Conservation (phyloP, 2,888 invertebrate genomes). For the Pollenia labialis region DNA sequence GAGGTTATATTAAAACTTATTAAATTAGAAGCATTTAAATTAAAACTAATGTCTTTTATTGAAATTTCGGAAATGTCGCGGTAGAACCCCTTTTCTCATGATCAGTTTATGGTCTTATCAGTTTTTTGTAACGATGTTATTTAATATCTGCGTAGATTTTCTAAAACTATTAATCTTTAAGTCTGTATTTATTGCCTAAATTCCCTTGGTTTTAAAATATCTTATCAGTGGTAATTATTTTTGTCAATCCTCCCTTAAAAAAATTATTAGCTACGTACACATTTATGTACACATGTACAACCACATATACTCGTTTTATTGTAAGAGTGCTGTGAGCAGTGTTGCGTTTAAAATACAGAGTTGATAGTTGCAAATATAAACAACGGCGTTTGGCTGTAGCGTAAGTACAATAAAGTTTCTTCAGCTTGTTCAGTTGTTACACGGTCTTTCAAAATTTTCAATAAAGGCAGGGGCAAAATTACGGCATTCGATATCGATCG, state of each 20-base stretch:
- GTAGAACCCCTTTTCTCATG: background rate
- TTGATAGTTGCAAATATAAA: background rate
- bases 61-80: too few species aligned
- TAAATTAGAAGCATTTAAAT: too few species aligned
- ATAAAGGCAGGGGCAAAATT: too few species aligned
- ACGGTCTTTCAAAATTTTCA: too few species aligned
- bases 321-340: background rate
- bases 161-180: background rate
- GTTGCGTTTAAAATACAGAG: conserved; percentile 20
- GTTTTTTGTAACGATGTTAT: background rate
- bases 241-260: conserved; percentile 51
- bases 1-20: too few species aligned
- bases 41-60: too few species aligned
- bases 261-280: conserved; percentile 16
- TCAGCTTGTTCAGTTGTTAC: too few species aligned
- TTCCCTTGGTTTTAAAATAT: conserved; percentile 2
- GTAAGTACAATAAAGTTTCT: too few species aligned
- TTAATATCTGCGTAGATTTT: background rate
- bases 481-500: too few species aligned
- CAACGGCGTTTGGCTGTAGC: background rate
- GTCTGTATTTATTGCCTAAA: background rate
- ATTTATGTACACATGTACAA: background rate
- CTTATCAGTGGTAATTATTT: conserved; percentile 22
- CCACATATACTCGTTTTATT: background rate
- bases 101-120: background rate